Evolutionary conservation across 2,888 invertebrate genomes (phyloP).

Genomic region (Arctia plantaginis): DNA sequence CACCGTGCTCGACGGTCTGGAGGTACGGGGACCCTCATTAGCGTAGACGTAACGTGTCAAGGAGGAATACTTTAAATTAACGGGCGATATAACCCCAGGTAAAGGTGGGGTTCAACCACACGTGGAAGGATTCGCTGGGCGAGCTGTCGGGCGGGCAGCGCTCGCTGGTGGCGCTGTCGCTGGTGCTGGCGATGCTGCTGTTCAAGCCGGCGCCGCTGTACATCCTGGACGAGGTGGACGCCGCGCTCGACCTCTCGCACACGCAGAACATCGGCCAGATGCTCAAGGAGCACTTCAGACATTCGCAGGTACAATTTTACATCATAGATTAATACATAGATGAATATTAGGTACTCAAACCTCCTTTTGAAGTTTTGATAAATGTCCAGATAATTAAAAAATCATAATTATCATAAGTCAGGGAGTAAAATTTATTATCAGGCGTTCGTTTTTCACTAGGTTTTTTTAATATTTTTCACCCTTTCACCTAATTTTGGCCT

Average conservation of each 20-base stretch:
- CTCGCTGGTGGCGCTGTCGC: constrained; percentile 97
- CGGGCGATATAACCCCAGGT: constrained; percentile 55
- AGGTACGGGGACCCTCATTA: constrained; percentile 82
- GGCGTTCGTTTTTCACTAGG: too few relatives aligned
- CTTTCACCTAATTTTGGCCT: too few relatives aligned
- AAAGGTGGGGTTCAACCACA: constrained; percentile 94
- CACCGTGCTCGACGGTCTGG: constrained; percentile 94
- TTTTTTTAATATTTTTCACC: too few relatives aligned
- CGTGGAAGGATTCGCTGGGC: constrained; percentile 98
- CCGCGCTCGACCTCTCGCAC: constrained; percentile 98
- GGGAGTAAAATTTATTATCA: too few relatives aligned
- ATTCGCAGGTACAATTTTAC: constrained; percentile 53
- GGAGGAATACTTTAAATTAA: background rate
- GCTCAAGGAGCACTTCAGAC: constrained; percentile 88
- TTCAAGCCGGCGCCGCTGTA: constrained; percentile 99
- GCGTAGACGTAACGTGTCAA: too few relatives aligned
- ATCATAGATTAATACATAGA: too few relatives aligned
- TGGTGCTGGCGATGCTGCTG: constrained; percentile 97
- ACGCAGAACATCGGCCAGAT: constrained; percentile 99
- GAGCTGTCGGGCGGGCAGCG: constrained; percentile 99
- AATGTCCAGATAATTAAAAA: too few relatives aligned
- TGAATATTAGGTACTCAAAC: too few relatives aligned
- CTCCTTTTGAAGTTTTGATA: too few relatives aligned
- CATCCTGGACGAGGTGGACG: constrained; percentile 99
- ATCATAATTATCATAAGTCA: too few relatives aligned